Base-by-base conservation (phyloP, 2,888 invertebrate species). In the Gastracanthus pulcherrimus region DNA sequence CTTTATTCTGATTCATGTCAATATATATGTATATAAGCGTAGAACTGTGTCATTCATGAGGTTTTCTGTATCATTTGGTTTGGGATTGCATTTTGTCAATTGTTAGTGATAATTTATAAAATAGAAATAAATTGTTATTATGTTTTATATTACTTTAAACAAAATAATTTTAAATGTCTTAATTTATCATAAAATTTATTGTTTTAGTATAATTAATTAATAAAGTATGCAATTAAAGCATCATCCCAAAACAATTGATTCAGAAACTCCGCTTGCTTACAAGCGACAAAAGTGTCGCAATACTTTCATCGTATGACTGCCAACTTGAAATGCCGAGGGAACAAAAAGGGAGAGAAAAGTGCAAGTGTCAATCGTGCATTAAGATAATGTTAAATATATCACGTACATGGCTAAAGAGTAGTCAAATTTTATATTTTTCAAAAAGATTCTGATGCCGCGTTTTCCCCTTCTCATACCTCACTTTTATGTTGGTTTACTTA, bases 11-110 rank as follows among this genome's bases (percentile, higher is more conserved):
- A 38, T 58, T 78, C 31, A 71, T 64, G 58, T 41, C 16, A 19
- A 36, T 69, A 60, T n/a, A n/a, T 75, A 64, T 67, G 34, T 69
- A 41, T 80, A 71, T 51, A 74, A 80, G 74, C 74, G 41, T 71
- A 71, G 70, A 60, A 78, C 13, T 29, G 51, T 36, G 26, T 36
- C 51, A 76, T 48, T 62, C 45, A 19, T 58, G 9, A n/a, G n/a
- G 31, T 66, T 66, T 71, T 9, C 3, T 75, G n/a, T n/a, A n/a
- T n/a, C n/a, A n/a, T n/a, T n/a, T n/a, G n/a, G n/a, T n/a, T n/a
- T n/a, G n/a, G n/a, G n/a, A n/a, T n/a, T n/a, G n/a, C n/a, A n/a
- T n/a, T n/a, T n/a, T n/a, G n/a, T n/a, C n/a, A n/a, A n/a, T n/a
- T n/a, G n/a, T n/a, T n/a, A n/a, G n/a, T n/a, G n/a, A n/a, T n/a